Evolutionary conservation across 2,113 vertebrate genomes (phyloP).

Genomic region (Anarrhichthys ocellatus): DNA sequence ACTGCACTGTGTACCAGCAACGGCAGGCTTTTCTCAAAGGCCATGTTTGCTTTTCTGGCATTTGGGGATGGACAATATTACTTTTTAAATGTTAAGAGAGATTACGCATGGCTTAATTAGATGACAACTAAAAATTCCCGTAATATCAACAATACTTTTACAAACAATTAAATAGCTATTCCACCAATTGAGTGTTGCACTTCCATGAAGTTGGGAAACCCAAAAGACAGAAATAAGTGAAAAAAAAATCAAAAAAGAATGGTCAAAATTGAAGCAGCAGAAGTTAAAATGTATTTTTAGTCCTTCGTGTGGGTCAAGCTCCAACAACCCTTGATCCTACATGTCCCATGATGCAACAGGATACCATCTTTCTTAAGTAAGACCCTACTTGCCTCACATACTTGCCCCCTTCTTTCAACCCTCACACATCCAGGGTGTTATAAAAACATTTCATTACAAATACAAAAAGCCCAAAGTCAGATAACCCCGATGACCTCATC

Average conservation of each 20-base stretch:
- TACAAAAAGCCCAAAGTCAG: not conserved
- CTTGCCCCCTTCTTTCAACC: not conserved
- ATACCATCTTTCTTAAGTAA: not conserved
- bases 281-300: not conserved
- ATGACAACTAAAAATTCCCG: not conserved
- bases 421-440: not conserved
- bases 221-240: not conserved
- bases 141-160: not conserved
- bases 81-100: constrained; percentile 32
- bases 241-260: not conserved
- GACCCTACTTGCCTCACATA: not conserved
- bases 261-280: not conserved
- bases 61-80: constrained; percentile 18
- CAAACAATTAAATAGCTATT: not conserved
- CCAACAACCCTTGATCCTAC: not conserved
- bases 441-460: not conserved
- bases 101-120: not conserved
- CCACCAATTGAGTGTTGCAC: not conserved
- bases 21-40: constrained; percentile 16
- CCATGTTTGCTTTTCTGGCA: constrained; percentile 36
- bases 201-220: not conserved
- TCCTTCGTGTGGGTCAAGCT: not conserved
- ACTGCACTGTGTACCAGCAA: not conserved
- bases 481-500: not conserved
- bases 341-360: constrained; percentile 27